Evolutionary conservation across 2,888 invertebrate species (phyloP).

Genomic region (Chaetoderma sp.): DNA sequence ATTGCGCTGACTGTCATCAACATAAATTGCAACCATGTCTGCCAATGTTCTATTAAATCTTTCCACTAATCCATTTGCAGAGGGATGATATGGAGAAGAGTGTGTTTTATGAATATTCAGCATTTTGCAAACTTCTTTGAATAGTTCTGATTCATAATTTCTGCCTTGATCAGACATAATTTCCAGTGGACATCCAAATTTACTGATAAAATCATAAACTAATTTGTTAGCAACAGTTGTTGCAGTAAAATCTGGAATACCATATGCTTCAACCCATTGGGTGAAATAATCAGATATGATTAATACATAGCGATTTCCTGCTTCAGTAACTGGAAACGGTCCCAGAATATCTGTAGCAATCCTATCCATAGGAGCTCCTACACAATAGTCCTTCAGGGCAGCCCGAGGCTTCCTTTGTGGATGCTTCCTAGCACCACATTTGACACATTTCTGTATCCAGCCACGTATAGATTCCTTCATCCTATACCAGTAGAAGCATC

Average conservation of each 20-base stretch:
- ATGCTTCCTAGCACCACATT: slow-evolving; percentile 12
- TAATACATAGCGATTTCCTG: slow-evolving; percentile 19
- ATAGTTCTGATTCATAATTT: slow-evolving; percentile 11
- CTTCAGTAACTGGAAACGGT: slow-evolving; percentile 19
- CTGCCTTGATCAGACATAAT: background rate
- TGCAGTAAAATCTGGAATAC: background rate
- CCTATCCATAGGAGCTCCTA: slow-evolving; percentile 27
- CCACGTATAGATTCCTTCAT: background rate
- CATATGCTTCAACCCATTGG: slow-evolving; percentile 15
- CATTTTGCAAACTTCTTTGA: slow-evolving; percentile 9
- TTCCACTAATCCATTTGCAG: slow-evolving; percentile 30
- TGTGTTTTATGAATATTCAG: slow-evolving; percentile 16
- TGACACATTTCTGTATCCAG: slow-evolving; percentile 6
- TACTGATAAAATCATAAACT: background rate
- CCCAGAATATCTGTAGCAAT: slow-evolving; percentile 23
- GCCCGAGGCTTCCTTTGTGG: background rate
- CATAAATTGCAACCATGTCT: slow-evolving; percentile 29
- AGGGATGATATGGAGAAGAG: slow-evolving; percentile 26
- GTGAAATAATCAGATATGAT: slow-evolving; percentile 1
- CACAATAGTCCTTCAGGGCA: slow-evolving; percentile 5
- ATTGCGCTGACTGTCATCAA: slow-evolving; percentile 16
- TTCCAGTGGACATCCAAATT: background rate
- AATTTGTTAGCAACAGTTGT: background rate
- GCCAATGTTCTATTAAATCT: slow-evolving; percentile 30
- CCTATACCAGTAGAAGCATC: slow-evolving; percentile 21